Evolutionary conservation across 2,797 vertebrate species (phyloP).

Genomic region (Tachyglossus aculeatus): DNA sequence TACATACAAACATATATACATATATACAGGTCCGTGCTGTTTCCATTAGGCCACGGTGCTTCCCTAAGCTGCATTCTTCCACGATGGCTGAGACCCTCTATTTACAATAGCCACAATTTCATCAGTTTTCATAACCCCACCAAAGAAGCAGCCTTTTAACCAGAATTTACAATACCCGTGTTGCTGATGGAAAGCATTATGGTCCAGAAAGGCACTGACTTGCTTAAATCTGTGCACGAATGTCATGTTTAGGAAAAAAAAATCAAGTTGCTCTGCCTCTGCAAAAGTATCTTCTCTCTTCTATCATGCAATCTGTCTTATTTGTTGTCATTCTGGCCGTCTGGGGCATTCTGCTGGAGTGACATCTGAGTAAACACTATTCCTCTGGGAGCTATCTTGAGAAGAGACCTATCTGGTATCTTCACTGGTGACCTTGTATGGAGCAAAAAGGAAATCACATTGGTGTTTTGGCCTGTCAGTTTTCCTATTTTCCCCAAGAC

Average conservation of each 20-base stretch:
- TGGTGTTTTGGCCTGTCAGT: conserved; percentile 25
- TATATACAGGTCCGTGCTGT: no score
- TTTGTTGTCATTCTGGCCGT: neutral
- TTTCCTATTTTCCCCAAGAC: conserved; percentile 56
- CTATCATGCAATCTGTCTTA: neutral
- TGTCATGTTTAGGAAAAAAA: neutral
- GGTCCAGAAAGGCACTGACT: no score
- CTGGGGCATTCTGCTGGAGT: neutral
- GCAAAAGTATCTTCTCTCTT: neutral
- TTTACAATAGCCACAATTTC: no score
- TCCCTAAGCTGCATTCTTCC: no score
- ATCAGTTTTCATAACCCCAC: no score
- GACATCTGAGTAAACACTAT: neutral
- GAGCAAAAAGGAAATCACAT: conserved; percentile 5
- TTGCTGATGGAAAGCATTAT: no score
- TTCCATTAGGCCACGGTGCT: no score
- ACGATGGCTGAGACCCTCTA: no score
- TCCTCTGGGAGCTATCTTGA: neutral
- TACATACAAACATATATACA: no score
- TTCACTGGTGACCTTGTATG: neutral
- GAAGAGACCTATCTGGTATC: neutral
- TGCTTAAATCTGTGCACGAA: no score
- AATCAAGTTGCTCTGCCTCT: neutral
- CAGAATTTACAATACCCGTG: no score
- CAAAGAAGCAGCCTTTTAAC: no score